Conservation (phyloP, 2,888 invertebrate genomes). For the Cantharis lateralis region DNA sequence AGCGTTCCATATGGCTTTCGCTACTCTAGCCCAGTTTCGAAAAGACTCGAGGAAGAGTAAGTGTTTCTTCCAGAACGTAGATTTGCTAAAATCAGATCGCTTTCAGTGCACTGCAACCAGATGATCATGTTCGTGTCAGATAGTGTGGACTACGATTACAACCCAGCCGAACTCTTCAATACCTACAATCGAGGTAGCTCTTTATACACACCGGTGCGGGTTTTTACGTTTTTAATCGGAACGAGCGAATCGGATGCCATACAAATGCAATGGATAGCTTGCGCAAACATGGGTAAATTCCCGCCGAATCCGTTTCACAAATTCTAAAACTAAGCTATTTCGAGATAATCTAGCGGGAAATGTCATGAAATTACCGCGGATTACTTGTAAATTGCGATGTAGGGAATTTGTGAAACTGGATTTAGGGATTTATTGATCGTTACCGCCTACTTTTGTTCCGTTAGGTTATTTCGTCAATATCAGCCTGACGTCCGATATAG, state of each 20-base stretch:
- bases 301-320: too few relatives aligned
- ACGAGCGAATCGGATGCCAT: conserved; percentile 75
- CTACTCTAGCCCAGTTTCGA: conserved; percentile 64
- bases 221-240: conserved; percentile 97
- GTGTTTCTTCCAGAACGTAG: background rate
- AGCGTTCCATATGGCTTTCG: conserved; percentile 76
- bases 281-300: conserved; percentile 79
- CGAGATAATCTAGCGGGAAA: too few relatives aligned
- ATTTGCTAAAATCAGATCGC: background rate
- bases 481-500: conserved; percentile 91
- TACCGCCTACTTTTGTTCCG: too few relatives aligned
- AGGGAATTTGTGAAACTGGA: too few relatives aligned
- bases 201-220: conserved; percentile 58
- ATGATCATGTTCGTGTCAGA: conserved; percentile 99
- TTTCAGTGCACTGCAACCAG: conserved; percentile 71
- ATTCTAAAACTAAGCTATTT: too few relatives aligned
- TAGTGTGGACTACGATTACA: conserved; percentile 91
- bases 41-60: conserved; percentile 28
- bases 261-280: conserved; percentile 97
- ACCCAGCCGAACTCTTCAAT: conserved; percentile 76
- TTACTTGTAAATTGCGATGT: too few relatives aligned
- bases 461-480: conserved; percentile 90
- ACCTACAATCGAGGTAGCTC: conserved; percentile 68
- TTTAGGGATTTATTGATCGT: too few relatives aligned
- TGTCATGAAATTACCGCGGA: too few relatives aligned